These are phyloP conservation scores for Aspidoscelis tigris DNA, from an alignment of 2,113 vertebrate species.

Conservation along the genomic window DNA sequence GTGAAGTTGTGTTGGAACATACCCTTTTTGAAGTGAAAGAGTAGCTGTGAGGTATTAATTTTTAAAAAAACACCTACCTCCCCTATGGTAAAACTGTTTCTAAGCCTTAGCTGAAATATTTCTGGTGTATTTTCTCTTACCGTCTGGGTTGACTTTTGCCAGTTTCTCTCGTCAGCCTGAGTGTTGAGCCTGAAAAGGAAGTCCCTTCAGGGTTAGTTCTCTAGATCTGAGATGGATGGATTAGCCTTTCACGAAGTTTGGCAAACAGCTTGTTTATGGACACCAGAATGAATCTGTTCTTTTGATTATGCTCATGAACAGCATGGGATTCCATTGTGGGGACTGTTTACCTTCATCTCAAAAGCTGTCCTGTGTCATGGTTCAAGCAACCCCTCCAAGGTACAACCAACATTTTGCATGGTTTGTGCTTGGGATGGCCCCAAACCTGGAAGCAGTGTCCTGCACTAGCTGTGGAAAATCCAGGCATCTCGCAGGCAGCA, in stretches of 20 bases:
- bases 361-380: too few relatives aligned
- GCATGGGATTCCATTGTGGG: too few relatives aligned
- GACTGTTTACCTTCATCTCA: too few relatives aligned
- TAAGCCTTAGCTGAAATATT: neutral
- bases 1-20: neutral
- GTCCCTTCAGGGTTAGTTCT: neutral
- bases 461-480: too few relatives aligned
- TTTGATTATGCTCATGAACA: too few relatives aligned
- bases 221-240: neutral
- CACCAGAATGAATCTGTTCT: neutral
- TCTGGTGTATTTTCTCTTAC: too few relatives aligned
- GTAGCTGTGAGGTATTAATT: neutral
- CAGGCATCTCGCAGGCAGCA: too few relatives aligned
- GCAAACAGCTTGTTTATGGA: neutral
- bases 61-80: neutral
- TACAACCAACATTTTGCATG: too few relatives aligned
- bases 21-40: neutral
- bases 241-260: neutral
- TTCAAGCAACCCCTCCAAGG: too few relatives aligned
- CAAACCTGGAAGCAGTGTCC: too few relatives aligned
- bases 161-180: neutral
- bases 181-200: neutral
- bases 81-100: neutral
- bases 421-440: too few relatives aligned
- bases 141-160: neutral